Conservation (phyloP, 2,113 vertebrate species). For the human (Homo sapiens) region DNA sequence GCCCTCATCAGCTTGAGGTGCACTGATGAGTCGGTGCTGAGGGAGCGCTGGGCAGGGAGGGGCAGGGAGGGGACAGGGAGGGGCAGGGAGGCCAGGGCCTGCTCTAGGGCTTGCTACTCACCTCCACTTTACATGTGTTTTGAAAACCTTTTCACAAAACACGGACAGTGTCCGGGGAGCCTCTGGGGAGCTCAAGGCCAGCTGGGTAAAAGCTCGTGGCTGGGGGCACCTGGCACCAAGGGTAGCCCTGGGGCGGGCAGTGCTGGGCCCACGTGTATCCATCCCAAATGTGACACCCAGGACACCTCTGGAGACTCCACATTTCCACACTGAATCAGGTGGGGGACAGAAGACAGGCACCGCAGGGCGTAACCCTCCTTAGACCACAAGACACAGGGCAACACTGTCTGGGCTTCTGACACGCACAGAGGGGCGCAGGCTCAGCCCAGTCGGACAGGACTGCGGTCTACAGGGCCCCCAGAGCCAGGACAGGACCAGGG, state of each 20-base stretch:
- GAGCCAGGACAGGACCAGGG: background rate
- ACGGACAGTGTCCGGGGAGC: background rate
- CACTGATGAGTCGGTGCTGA: background rate
- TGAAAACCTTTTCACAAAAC: background rate
- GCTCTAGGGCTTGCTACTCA: too few relatives aligned
- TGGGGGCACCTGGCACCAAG: background rate
- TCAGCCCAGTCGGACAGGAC: background rate
- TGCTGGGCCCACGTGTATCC: background rate
- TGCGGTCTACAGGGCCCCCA: background rate
- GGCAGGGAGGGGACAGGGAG: background rate
- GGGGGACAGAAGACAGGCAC: background rate
- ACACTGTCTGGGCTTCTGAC: background rate
- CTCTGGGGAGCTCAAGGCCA: background rate
- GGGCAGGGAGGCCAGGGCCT: background rate
- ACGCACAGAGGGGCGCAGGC: background rate
- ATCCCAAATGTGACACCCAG: background rate
- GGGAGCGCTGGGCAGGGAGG: background rate
- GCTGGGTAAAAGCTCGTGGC: background rate
- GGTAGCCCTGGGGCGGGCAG: too few relatives aligned
- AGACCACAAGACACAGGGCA: background rate
- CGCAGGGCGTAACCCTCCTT: background rate
- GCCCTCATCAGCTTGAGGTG: background rate
- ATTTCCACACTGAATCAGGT: background rate
- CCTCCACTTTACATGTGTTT: background rate
- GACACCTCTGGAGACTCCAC: background rate